Base-by-base conservation (phyloP, 2,888 invertebrate genomes). In the Drosophila dives region DNA sequence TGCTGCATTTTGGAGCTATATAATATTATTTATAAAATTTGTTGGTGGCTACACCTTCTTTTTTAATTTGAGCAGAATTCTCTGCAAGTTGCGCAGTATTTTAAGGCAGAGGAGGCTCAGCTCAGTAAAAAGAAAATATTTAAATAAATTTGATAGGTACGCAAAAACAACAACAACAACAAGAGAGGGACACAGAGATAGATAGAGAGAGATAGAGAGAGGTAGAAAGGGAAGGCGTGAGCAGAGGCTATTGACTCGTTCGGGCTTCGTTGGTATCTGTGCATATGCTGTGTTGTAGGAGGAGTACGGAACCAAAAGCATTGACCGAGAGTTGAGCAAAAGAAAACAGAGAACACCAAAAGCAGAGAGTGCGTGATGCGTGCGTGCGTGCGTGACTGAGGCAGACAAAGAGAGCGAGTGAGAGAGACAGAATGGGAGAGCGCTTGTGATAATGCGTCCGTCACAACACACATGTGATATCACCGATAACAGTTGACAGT, bases 101-200 rank as follows among this genome's bases (percentile, higher is more conserved):
- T 50, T 34, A 49, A 20, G 36, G 40, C 40, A 51, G n/a, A 20
- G n/a, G 26, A 36, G 36, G 36, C 45, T 53, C 23, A 26, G 20
- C n/a, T 67, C 36, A 17, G 48, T 42, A 53, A 71, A 53, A 55
- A 63, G 64, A 75, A 72, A 77, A 83, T 83, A 86, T 90, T 86
- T 77, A 88, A 86, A 86, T 90, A 76, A 72, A 74, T 90, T 83
- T 90, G 79, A 88, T 90, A 87, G 88, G 75, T 77, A 70, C 72
- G 38, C 55, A 67, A 42, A 40, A 48, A 26, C 62, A 67, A 63
- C 56, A 64, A 62, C 55, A 45, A 23, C 20, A 23, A 15, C 7
- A 15, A 45, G 23, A 12, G 51, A 6, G 51, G 3, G 38, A 17
- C 3, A 17, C 61, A 62, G 53, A 40, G 12, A 40, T 32, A 51